Conservation (phyloP, 1,140 invertebrate genomes). For the Penaeus indicus region DNA sequence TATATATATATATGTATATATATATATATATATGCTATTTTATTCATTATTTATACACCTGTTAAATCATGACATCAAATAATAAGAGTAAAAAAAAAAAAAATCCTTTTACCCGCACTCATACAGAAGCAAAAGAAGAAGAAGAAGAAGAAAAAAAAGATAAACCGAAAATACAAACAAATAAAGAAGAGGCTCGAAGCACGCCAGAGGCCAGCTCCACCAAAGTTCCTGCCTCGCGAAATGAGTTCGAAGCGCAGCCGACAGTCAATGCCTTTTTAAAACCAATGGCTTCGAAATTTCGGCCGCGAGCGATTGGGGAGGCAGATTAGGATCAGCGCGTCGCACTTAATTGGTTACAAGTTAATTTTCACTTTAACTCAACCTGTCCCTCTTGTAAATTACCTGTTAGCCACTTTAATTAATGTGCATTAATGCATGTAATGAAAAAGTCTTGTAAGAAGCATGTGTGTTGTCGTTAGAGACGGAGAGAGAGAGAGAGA, state of each 20-base stretch:
- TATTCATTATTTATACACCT: background rate
- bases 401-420: constrained; percentile 56
- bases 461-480: background rate
- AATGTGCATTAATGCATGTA: constrained; percentile 53
- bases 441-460: constrained; percentile 41
- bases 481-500: background rate
- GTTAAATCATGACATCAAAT: background rate
- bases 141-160: no score
- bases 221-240: no score
- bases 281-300: background rate
- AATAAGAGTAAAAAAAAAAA: no score
- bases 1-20: constrained; percentile 17
- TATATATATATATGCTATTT: background rate
- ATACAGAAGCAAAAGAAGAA: no score
- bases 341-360: constrained; percentile 53
- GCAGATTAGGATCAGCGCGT: constrained; percentile 41
- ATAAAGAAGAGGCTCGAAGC: no score
- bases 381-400: constrained; percentile 49
- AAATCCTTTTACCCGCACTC: no score
- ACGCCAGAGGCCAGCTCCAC: no score
- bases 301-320: background rate
- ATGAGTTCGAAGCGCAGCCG: background rate
- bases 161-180: no score
- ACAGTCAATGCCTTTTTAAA: constrained; percentile 13
- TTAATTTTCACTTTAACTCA: constrained; percentile 59